A percentile compares a stretch with the other conserved stretches of the same genome.
These are phyloP conservation scores for Campylomormyrus numenius DNA, from an alignment of 2,113 vertebrate genomes.

Conservation along the genomic window DNA sequence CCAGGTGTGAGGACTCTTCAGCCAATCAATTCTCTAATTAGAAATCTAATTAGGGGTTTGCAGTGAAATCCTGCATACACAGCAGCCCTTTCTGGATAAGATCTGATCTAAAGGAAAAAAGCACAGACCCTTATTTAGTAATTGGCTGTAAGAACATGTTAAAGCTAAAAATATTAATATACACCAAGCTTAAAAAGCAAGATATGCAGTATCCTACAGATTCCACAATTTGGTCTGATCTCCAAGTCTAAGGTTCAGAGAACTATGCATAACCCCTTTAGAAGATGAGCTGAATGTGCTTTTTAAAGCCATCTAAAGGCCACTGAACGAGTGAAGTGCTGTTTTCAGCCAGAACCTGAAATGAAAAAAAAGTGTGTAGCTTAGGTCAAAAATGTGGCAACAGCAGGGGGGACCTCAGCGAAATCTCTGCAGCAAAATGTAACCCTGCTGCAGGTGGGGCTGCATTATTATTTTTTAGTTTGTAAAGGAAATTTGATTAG, in stretches of 20 bases:
- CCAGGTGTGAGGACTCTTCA: too few relatives aligned
- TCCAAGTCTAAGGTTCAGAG: not conserved
- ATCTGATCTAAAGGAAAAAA: not conserved
- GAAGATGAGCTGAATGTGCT: not conserved
- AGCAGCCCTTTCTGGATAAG: too few relatives aligned
- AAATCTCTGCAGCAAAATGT: not conserved
- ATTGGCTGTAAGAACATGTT: not conserved
- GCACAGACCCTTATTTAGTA: not conserved
- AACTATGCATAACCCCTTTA: not conserved
- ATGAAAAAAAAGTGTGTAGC: not conserved
- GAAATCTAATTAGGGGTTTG: too few relatives aligned
- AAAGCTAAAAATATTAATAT: not conserved
- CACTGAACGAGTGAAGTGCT: not conserved
- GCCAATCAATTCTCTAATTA: too few relatives aligned
- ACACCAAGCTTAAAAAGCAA: not conserved
- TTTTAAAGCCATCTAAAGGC: not conserved
- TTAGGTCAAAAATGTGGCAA: not conserved
- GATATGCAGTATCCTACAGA: not conserved
- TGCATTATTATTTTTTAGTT: constrained; percentile 3
- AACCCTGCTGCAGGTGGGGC: not conserved
- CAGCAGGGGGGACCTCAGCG: not conserved
- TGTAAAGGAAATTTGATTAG: constrained; percentile 18
- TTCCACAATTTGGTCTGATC: not conserved
- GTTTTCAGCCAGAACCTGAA: not conserved
- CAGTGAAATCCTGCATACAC: too few relatives aligned